Conservation (phyloP, 2,888 invertebrate species). For the Xestia sexstrigata region DNA sequence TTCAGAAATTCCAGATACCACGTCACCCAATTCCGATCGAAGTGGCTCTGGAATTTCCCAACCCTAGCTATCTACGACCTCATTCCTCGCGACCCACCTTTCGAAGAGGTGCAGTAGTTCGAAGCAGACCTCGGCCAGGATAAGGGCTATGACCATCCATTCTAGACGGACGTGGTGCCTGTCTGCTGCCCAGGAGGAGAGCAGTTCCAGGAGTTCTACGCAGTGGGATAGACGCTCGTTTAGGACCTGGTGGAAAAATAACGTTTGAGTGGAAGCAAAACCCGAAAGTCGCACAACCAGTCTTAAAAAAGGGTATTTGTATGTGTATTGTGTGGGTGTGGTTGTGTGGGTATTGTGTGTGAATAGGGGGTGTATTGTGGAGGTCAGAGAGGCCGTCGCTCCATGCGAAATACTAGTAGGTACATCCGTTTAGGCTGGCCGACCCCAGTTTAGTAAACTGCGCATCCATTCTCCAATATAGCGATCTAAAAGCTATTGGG, state of each 20-base stretch:
- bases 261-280: background rate
- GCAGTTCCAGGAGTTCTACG: slow-evolving; percentile 96
- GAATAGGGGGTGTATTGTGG: no score
- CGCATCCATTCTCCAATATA: background rate
- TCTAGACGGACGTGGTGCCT: slow-evolving; percentile 98
- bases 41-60: slow-evolving; percentile 38
- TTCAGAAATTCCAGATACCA: slow-evolving; percentile 39
- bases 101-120: slow-evolving; percentile 95
- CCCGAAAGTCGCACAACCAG: background rate
- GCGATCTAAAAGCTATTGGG: background rate
- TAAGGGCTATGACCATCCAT: slow-evolving; percentile 99
- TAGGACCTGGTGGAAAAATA: slow-evolving; percentile 92
- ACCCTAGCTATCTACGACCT: slow-evolving; percentile 40
- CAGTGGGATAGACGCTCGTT: slow-evolving; percentile 99
- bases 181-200: slow-evolving; percentile 97
- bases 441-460: no score
- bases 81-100: slow-evolving; percentile 79
- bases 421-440: background rate
- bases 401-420: background rate
- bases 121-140: slow-evolving; percentile 98
- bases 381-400: background rate
- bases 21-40: slow-evolving; percentile 1
- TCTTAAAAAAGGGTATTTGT: background rate
- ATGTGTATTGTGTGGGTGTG: no score
- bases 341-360: no score